phyloP scores from a whole-genome alignment of 2,888 invertebrate species.

The Drosophila helvetica region DNA sequence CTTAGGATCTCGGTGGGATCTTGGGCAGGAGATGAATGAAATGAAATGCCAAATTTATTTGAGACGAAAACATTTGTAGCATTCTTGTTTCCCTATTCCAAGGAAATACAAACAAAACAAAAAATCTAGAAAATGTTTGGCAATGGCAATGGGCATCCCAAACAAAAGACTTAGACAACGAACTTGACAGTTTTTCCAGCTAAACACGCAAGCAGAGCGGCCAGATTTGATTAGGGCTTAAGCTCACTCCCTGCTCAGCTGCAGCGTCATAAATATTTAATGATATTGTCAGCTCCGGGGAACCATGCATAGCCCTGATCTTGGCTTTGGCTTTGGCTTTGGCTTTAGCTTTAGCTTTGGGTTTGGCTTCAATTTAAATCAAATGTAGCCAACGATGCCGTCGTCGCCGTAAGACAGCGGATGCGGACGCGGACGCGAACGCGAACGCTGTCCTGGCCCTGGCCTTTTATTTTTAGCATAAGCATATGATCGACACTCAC shows the following conservation, averaged over 20 bases:
- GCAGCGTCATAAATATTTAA: conserved; percentile 76
- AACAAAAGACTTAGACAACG: conserved; percentile 67
- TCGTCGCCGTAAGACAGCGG: conserved; percentile 46
- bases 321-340: conserved; percentile 33
- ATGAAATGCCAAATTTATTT: not conserved
- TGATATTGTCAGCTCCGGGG: conserved; percentile 70
- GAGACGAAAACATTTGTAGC: not conserved
- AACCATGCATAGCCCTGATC: conserved; percentile 67
- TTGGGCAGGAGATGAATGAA: not conserved
- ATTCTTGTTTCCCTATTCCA: not conserved
- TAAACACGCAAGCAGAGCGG: conserved; percentile 46
- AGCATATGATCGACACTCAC: conserved; percentile 67
- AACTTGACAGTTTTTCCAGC: conserved; percentile 70
- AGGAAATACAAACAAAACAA: not conserved
- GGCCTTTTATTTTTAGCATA: conserved; percentile 71
- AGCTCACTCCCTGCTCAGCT: conserved; percentile 54
- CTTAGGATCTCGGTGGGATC: conserved; percentile 18
- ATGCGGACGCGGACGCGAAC: not conserved
- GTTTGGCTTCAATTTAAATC: conserved; percentile 77
- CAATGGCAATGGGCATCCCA: not conserved
- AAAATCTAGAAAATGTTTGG: not conserved
- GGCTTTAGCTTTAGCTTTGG: conserved; percentile 13
- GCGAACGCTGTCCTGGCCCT: conserved; percentile 2
- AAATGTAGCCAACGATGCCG: conserved; percentile 72
- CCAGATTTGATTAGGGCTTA: conserved; percentile 59